Base-by-base conservation (phyloP, 1,140 invertebrate species). In the Macrobrachium nipponense region DNA sequence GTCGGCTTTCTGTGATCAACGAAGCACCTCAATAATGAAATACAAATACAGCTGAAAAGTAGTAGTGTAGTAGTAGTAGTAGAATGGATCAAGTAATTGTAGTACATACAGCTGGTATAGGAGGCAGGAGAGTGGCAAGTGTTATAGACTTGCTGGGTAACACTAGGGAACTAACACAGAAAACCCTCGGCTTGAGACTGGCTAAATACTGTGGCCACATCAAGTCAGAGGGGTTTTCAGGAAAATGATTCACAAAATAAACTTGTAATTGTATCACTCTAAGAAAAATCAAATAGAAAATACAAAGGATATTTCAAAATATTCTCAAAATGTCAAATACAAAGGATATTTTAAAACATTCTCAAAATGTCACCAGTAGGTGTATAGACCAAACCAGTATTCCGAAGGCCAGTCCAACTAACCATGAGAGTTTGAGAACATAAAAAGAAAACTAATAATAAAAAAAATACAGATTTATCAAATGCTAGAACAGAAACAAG, bases 1-100 rank as follows among this genome's bases (percentile, higher is more conserved):
- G 84, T 86, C 80, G 84, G 84, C 84, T 86, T 86, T 86, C 80
- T 86, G 84, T 86, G 77, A 77, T 80, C 84, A 86, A 86, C 84
- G 77, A 86, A 86, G 84, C 84, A 86, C 84, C 84, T 86, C 84
- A 80, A 86, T 77, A 86, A 86, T 86, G 84, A 86, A 86, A 86
- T 86, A 86, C 84, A 86, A 86, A 86, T 86, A 86, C 84, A 86
- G 84, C 84, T 80, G 64, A 80, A 76, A 79, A 86, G n/a, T n/a
- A n/a, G n/a, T n/a, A n/a, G n/a, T n/a, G n/a, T n/a, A n/a, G n/a
- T n/a, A n/a, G 84, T 86, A 80, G 84, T 86, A 86, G 80, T 86
- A 86, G 84, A 86, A 80, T 86, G 78, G 84, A 86, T 86, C 84
- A 86, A 86, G 84, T 86, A 78, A 62, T 68, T 78, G 84, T 86